Conservation (phyloP, 2,888 invertebrate genomes). For the Iphiclides podalirius region DNA sequence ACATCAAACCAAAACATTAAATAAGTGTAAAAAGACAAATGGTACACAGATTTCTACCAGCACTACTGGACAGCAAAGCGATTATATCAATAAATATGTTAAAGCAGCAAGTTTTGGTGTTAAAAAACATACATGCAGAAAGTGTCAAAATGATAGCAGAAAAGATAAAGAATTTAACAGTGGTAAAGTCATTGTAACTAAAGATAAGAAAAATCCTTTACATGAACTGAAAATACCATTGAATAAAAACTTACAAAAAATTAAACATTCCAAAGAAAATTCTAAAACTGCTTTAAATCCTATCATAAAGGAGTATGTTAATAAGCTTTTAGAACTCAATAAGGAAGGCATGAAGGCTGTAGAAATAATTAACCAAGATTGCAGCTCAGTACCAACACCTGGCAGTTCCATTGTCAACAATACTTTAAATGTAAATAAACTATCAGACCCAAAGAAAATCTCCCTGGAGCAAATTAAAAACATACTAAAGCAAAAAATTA, state of each 20-base stretch:
- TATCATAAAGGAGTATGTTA: constrained; percentile 60
- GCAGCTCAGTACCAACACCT: constrained; percentile 69
- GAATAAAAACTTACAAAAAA: constrained; percentile 19
- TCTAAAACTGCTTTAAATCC: constrained; percentile 46
- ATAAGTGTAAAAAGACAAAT: constrained; percentile 7
- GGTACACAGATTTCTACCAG: constrained; percentile 49
- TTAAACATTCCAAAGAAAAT: constrained; percentile 22
- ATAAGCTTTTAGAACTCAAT: constrained; percentile 59
- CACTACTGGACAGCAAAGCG: constrained; percentile 27
- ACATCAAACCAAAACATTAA: not conserved
- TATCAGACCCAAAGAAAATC: constrained; percentile 45
- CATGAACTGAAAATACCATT: not conserved
- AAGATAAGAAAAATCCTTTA: not conserved
- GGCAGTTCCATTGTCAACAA: constrained; percentile 68
- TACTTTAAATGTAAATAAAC: constrained; percentile 47
- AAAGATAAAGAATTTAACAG: constrained; percentile 1
- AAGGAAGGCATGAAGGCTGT: constrained; percentile 61
- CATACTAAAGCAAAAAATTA: constrained; percentile 49
- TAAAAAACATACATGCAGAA: constrained; percentile 6
- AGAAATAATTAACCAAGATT: constrained; percentile 65
- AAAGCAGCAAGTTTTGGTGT: no score
- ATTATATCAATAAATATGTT: not conserved
- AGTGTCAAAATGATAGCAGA: constrained; percentile 20
- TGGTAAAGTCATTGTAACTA: not conserved
- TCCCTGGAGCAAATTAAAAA: constrained; percentile 62